Evolutionary conservation across 2,113 vertebrate species (phyloP), one percentile per base, ranked within the genome.

Genomic region (Oryzias curvinotus): DNA sequence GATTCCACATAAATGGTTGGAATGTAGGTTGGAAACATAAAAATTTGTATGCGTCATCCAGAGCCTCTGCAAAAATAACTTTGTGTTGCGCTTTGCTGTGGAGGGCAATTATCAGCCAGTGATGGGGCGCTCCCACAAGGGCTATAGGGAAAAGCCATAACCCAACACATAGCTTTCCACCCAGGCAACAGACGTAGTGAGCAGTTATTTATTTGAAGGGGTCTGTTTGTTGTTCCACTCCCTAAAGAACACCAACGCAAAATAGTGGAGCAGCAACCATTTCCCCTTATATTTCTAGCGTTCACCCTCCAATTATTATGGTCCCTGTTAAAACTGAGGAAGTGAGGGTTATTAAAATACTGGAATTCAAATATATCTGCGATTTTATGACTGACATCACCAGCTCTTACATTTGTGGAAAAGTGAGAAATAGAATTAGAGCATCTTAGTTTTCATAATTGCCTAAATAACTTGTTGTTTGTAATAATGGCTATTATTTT

Each of bases 161-260:
- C 68, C 15, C 46, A 71, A 65, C 62, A 63, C 52, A 58, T 62
- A 4, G 57, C 52, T 44, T 51, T n/a, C 25, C 4, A n/a, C 4
- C 72, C 23, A 14, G 60, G 81, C 70, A 78, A 65, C 77, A 42
- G 55, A 36, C 50, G 59, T 43, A 44, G 50, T 59, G 25, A 60
- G 53, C n/a, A 77, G 62, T 68, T 71, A 53, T 84, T 84, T 78
- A 76, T 80, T 62, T 68, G 52, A 53, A 71, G 26, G 46, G 26
- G 4, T 63, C 65, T 74, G 30, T 84, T 84, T 82, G 68, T 66
- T 73, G 63, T 71, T 82, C 57, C 56, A n/a, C 67, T 28, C 63
- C 59, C 59, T 57, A 58, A 57, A 68, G 56, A 74, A 15, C 53
- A 28, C 36, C 42, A 18, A 65, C 62, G 30, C 60, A 19, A 15